phyloP scores from a whole-genome alignment of 2,113 vertebrate species.

The Aplodontia rufa region DNA sequence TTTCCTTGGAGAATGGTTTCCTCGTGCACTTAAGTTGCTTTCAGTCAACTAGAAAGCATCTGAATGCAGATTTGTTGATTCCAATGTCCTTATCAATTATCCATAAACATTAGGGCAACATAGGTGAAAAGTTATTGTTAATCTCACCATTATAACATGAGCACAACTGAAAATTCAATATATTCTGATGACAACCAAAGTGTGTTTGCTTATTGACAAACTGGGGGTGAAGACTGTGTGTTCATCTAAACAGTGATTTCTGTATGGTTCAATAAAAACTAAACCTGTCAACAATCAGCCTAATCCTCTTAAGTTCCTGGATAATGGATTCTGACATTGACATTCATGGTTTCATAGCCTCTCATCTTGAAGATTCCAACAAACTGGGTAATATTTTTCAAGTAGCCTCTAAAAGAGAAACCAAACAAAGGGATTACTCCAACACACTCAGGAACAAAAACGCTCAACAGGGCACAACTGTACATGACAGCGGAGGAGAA shows the following conservation, averaged over 20 bases:
- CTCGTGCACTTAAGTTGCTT: neutral
- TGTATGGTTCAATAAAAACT: constrained; percentile 57
- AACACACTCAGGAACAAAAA: constrained; percentile 55
- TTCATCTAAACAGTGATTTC: constrained; percentile 41
- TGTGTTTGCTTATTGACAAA: constrained; percentile 58
- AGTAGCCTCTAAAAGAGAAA: constrained; percentile 55
- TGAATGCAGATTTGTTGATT: neutral
- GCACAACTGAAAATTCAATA: neutral
- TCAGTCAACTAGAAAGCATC: neutral
- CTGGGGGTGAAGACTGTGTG: neutral
- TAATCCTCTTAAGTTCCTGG: constrained; percentile 68
- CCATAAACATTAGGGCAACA: neutral
- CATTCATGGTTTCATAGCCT: constrained; percentile 68
- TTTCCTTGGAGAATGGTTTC: neutral
- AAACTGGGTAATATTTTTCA: constrained; percentile 54
- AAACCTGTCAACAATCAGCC: constrained; percentile 60
- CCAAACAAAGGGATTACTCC: constrained; percentile 68
- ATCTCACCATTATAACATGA: neutral
- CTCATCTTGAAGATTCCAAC: constrained; percentile 56
- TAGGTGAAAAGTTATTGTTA: neutral
- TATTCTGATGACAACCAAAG: constrained; percentile 15
- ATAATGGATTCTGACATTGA: constrained; percentile 70
- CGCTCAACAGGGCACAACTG: neutral
- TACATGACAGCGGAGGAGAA: constrained; percentile 40
- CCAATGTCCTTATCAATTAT: neutral